Conservation (phyloP, 2,113 vertebrate genomes). For the Trichechus manatus region DNA sequence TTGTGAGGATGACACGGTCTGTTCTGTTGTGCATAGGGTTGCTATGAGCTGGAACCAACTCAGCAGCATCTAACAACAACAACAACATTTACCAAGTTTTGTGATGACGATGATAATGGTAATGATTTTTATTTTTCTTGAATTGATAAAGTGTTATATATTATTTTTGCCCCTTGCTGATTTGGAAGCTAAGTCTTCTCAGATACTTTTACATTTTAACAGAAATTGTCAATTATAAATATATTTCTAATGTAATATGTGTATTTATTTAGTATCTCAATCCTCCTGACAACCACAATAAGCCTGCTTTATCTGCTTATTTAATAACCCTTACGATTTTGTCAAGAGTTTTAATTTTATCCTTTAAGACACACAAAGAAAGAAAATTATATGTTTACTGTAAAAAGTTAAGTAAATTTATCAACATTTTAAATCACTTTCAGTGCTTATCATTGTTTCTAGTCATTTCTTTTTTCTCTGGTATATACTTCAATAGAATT, state of each 20-base stretch:
- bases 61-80: too few relatives aligned
- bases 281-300: background rate
- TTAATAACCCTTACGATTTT: background rate
- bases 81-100: too few relatives aligned
- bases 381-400: background rate
- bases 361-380: background rate
- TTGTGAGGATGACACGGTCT: too few relatives aligned
- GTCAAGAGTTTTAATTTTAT: background rate
- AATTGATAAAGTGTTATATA: background rate
- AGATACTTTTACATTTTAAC: background rate
- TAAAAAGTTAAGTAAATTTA: background rate
- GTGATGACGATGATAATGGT: too few relatives aligned
- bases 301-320: too few relatives aligned
- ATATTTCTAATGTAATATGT: background rate
- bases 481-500: background rate
- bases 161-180: background rate
- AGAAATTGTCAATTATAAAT: conserved; percentile 1
- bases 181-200: background rate
- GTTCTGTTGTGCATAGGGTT: too few relatives aligned
- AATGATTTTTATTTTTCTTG: background rate
- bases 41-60: too few relatives aligned
- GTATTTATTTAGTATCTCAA: background rate
- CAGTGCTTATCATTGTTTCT: background rate
- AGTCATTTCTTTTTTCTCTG: background rate
- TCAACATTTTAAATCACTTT: background rate